Percentiles rank a stretch among this genome's conserved stretches.
phyloP scores from a whole-genome alignment of 2,113 vertebrate species.

The Urocitellus parryii region DNA sequence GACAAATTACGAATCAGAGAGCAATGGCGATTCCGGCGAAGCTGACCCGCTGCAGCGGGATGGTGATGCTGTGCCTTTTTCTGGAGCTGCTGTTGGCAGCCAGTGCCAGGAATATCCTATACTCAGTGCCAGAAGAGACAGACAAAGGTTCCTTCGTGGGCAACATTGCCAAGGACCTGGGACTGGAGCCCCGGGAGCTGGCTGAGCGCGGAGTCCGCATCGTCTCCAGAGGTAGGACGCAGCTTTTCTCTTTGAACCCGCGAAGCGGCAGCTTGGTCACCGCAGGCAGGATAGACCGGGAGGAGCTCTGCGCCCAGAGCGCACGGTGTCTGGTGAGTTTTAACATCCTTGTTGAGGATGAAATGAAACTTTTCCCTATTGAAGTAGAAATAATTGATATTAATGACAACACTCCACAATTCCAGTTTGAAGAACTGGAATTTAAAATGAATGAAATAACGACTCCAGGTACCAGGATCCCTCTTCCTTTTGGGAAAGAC shows the following conservation, averaged over 20 bases:
- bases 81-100: slow-evolving; percentile 43
- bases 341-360: slow-evolving; percentile 86
- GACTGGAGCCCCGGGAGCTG: slow-evolving; percentile 83
- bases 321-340: slow-evolving; percentile 86
- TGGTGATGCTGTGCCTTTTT: slow-evolving; percentile 69
- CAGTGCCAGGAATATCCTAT: slow-evolving; percentile 77
- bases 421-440: slow-evolving; percentile 80
- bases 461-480: slow-evolving; percentile 80
- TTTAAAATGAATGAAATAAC: slow-evolving; percentile 87
- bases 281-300: slow-evolving; percentile 86
- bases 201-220: slow-evolving; percentile 82
- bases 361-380: slow-evolving; percentile 85
- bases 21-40: slow-evolving; percentile 66
- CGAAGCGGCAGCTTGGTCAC: slow-evolving; percentile 84
- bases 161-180: slow-evolving; percentile 86
- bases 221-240: slow-evolving; percentile 81
- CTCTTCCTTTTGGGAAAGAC: slow-evolving; percentile 83
- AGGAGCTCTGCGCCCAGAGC: slow-evolving; percentile 86
- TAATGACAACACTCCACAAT: slow-evolving; percentile 88
- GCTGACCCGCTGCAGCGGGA: background rate
- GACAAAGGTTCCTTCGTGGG: slow-evolving; percentile 86
- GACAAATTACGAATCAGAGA: slow-evolving; percentile 71
- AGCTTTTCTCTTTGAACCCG: slow-evolving; percentile 85
- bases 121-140: slow-evolving; percentile 88
- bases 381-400: slow-evolving; percentile 88